Conservation (phyloP, 1,140 invertebrate genomes). For the Pseudomyrmex sp. region DNA sequence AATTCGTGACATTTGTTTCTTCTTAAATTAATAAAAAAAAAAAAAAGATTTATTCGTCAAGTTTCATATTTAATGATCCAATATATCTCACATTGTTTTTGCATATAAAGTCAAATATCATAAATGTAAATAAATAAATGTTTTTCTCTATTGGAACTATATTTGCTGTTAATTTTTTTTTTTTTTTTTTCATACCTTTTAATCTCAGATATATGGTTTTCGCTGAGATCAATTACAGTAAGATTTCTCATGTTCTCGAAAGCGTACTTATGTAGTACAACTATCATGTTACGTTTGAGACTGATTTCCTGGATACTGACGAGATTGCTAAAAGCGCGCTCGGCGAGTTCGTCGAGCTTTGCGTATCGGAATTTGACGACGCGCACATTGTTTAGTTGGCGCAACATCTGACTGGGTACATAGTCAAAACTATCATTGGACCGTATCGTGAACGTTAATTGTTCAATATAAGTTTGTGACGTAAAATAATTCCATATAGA, state of each 20-base stretch:
- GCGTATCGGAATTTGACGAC: conserved; percentile 90
- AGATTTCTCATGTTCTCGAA: conserved; percentile 89
- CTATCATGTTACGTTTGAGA: conserved; percentile 89
- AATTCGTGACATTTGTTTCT: too few species aligned
- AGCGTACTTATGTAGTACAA: conserved; percentile 87
- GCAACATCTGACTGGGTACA: conserved; percentile 89
- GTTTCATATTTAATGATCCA: too few species aligned
- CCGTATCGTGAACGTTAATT: conserved; percentile 89
- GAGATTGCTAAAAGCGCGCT: conserved; percentile 90
- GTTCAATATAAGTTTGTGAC: conserved; percentile 89
- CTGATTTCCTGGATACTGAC: conserved; percentile 88
- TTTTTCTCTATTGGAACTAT: too few species aligned
- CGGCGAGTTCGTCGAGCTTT: conserved; percentile 88
- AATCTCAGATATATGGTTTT: conserved; percentile 90
- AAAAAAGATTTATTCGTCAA: too few species aligned
- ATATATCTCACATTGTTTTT: too few species aligned
- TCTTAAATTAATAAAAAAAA: too few species aligned
- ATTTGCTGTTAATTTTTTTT: background rate
- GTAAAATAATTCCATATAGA: conserved; percentile 89
- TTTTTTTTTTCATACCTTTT: conserved; percentile 85
- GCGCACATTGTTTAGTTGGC: conserved; percentile 88
- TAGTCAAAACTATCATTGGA: conserved; percentile 88
- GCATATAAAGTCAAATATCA: too few species aligned
- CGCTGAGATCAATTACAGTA: conserved; percentile 88
- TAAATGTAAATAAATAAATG: too few species aligned